Evolutionary conservation across 2,797 vertebrate genomes (phyloP).

Genomic region (Spheniscus humboldti): DNA sequence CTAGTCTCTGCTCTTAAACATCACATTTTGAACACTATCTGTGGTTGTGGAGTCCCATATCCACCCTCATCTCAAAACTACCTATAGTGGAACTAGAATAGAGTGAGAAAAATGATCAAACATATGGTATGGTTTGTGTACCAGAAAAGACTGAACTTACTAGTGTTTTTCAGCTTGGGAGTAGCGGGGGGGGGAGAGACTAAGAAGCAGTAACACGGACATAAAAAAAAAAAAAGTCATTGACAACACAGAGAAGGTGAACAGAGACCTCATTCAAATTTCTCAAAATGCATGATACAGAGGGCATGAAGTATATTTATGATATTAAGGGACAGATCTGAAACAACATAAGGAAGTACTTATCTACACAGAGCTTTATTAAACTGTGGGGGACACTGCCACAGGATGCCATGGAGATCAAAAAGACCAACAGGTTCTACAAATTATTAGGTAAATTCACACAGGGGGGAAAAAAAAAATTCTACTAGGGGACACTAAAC

Average conservation of each 20-base stretch:
- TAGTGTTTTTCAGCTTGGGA: background rate
- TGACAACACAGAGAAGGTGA: background rate
- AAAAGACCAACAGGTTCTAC: conserved; percentile 21
- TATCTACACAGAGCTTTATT: conserved; percentile 12
- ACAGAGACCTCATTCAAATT: background rate
- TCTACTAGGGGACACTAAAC: background rate
- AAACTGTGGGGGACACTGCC: background rate
- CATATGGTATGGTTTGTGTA: background rate
- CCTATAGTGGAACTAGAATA: background rate
- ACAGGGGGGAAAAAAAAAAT: background rate
- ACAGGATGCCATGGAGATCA: background rate
- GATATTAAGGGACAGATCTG: background rate
- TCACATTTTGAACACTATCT: background rate
- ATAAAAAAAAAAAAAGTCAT: background rate
- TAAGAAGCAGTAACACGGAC: background rate
- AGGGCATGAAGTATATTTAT: background rate
- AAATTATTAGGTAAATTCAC: conserved; percentile 14
- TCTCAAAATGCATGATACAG: background rate
- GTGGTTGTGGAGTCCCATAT: background rate
- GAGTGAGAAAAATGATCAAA: background rate
- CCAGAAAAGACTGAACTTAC: background rate
- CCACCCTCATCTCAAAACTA: background rate
- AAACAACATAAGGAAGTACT: conserved; percentile 28
- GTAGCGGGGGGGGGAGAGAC: background rate
- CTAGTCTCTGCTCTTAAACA: background rate